A percentile compares a stretch with the other conserved stretches of the same genome.
phyloP scores from a whole-genome alignment of 2,113 vertebrate species.

The Tautogolabrus adspersus region DNA sequence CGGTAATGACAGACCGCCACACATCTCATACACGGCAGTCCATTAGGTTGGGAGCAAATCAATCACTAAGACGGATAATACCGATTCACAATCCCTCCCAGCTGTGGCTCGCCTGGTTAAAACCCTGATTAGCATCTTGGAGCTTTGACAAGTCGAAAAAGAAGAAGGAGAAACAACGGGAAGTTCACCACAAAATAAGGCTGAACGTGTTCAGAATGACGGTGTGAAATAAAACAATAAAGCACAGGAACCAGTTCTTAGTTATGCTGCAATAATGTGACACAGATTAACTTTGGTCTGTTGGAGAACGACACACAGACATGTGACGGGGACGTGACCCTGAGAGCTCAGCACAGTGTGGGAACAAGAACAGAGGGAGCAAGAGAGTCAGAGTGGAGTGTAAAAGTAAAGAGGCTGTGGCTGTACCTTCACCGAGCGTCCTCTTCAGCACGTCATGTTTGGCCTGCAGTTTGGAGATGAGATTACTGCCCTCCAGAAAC shows the following conservation, averaged over 20 bases:
- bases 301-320: neutral
- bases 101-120: slow-evolving; percentile 37
- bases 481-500: slow-evolving; percentile 97
- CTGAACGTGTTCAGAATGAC: neutral
- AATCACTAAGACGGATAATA: slow-evolving; percentile 67
- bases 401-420: slow-evolving; percentile 1
- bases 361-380: neutral
- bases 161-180: slow-evolving; percentile 15
- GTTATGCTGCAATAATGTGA: neutral
- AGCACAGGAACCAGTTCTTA: neutral
- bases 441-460: slow-evolving; percentile 97
- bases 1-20: slow-evolving; percentile 19
- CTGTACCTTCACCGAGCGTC: slow-evolving; percentile 92
- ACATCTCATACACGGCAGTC: slow-evolving; percentile 33
- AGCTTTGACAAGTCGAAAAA: slow-evolving; percentile 20
- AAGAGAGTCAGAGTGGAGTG: neutral
- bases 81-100: slow-evolving; percentile 43
- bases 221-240: neutral
- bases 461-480: slow-evolving; percentile 98
- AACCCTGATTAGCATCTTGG: slow-evolving; percentile 55
- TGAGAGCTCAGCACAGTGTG: neutral
- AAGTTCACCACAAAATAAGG: neutral
- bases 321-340: no score
- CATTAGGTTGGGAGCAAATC: slow-evolving; percentile 58
- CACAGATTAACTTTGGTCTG: neutral